Conservation (phyloP, 2,888 invertebrate genomes). For the Caenorhabditis angaria region DNA sequence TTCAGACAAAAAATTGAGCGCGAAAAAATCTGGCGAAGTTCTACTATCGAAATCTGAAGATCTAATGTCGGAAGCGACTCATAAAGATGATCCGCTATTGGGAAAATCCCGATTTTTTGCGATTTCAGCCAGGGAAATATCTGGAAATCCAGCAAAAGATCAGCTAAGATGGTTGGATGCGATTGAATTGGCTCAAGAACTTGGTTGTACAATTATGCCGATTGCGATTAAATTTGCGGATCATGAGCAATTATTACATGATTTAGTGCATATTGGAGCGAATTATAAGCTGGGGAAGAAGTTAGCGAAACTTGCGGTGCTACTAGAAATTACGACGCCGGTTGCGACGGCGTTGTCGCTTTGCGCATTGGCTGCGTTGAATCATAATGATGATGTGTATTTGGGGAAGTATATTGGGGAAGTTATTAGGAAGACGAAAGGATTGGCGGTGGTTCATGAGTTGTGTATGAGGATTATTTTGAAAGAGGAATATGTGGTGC, state of each 20-base stretch:
- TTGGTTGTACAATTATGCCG: conserved; percentile 52
- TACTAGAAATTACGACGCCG: conserved; percentile 51
- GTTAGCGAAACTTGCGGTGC: conserved; percentile 45
- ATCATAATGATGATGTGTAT: conserved; percentile 41
- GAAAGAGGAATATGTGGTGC: conserved; percentile 30
- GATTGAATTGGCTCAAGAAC: conserved; percentile 46
- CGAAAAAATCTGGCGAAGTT: conserved; percentile 39
- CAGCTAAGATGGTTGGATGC: conserved; percentile 45
- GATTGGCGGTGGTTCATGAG: conserved; percentile 52
- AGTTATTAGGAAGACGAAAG: conserved; percentile 46
- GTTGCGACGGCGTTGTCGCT: conserved; percentile 53
- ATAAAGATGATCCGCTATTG: conserved; percentile 39
- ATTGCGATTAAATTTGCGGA: conserved; percentile 47
- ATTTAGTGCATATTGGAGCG: conserved; percentile 41
- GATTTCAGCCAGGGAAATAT: conserved; percentile 27
- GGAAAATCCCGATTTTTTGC: conserved; percentile 44
- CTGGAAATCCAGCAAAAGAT: conserved; percentile 33
- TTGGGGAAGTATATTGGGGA: conserved; percentile 51
- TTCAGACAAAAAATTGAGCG: conserved; percentile 12
- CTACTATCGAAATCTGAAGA: conserved; percentile 44
- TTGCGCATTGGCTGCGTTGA: conserved; percentile 52
- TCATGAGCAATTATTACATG: conserved; percentile 43
- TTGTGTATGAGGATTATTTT: conserved; percentile 53
- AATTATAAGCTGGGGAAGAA: conserved; percentile 57
- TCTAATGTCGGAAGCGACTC: conserved; percentile 44